Evolutionary conservation across 2,797 vertebrate genomes (phyloP).

Genomic region (Crocodylus rhombifer): DNA sequence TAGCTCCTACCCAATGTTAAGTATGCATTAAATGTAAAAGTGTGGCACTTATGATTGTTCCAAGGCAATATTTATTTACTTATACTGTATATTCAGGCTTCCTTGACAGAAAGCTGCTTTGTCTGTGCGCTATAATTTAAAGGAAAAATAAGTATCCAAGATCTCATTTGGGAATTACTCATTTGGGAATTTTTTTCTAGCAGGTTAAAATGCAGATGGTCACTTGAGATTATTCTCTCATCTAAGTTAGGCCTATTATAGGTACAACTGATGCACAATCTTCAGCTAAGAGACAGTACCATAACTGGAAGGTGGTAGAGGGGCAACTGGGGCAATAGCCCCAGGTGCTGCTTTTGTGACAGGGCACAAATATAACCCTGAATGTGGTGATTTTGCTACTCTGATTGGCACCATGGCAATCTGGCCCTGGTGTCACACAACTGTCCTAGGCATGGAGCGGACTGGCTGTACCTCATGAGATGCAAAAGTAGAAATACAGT

Average conservation of each 20-base stretch:
- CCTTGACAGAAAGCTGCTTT: slow-evolving; percentile 34
- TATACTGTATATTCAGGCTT: slow-evolving; percentile 28
- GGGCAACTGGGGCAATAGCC: neutral
- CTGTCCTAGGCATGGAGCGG: no score
- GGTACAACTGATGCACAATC: neutral
- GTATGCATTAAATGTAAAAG: slow-evolving; percentile 76
- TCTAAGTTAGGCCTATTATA: neutral
- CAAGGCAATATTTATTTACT: slow-evolving; percentile 65
- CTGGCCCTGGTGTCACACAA: no score
- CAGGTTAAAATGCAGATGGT: neutral
- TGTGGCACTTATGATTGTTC: slow-evolving; percentile 70
- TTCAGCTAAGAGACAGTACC: neutral
- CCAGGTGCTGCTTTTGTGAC: no score
- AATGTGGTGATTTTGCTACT: no score
- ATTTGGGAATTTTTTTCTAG: neutral
- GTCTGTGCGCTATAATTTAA: neutral
- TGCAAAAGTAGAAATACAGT: no score
- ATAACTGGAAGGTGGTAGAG: no score
- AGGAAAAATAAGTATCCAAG: neutral
- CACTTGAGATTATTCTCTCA: neutral
- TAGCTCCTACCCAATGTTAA: slow-evolving; percentile 72
- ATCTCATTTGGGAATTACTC: neutral
- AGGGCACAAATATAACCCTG: no score
- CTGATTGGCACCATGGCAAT: no score
- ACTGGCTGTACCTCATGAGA: no score